Conservation (phyloP, 1,140 invertebrate species). For the Coptotermes formosanus region DNA sequence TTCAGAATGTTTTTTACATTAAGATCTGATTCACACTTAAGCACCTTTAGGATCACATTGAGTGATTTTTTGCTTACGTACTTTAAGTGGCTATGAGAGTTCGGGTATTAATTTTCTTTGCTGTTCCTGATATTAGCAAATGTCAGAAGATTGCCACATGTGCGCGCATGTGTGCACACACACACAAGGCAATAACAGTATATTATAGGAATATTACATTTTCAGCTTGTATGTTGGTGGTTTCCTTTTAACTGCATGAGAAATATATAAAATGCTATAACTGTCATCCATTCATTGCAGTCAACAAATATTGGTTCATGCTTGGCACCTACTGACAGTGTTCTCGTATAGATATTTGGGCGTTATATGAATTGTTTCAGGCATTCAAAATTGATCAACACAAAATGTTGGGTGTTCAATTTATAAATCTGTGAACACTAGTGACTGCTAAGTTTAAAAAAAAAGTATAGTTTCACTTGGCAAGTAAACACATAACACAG, state of each 20-base stretch:
- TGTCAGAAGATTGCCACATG: neutral
- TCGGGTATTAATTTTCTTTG: neutral
- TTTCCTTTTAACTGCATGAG: neutral
- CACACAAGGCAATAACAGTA: neutral
- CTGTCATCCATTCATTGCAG: neutral
- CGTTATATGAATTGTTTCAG: neutral
- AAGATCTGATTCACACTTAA: neutral
- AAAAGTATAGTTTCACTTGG: neutral
- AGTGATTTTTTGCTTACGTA: neutral
- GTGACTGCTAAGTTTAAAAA: neutral
- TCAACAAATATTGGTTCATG: neutral
- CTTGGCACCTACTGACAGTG: neutral
- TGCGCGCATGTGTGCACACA: no score
- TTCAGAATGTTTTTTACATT: neutral
- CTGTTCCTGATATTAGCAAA: neutral
- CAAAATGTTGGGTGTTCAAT: neutral
- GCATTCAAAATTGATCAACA: neutral
- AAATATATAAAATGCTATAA: neutral
- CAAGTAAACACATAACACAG: neutral
- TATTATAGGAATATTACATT: slow-evolving; percentile 5
- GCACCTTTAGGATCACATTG: neutral
- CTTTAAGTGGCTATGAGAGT: neutral
- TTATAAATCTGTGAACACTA: neutral
- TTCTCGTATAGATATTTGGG: neutral
- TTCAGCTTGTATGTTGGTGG: neutral